These are phyloP conservation scores for Eupithecia vulgata DNA, from an alignment of 2,888 invertebrate species.

Conservation along the genomic window DNA sequence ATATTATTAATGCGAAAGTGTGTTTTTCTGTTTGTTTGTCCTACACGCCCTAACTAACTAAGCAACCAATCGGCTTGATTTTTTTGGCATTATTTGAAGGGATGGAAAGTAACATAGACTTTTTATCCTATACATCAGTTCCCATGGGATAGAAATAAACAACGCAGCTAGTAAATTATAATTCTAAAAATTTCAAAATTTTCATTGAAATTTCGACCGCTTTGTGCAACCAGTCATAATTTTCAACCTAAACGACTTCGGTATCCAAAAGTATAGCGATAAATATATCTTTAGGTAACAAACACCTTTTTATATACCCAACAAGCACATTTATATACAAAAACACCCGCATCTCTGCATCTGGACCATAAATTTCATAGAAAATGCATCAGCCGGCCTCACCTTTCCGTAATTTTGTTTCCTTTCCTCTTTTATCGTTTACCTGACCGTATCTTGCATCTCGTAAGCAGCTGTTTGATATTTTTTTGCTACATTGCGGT, in stretches of 20 bases:
- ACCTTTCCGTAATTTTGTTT: constrained; percentile 38
- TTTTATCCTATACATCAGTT: too few species aligned
- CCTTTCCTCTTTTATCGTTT: constrained; percentile 21
- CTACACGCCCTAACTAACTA: too few species aligned
- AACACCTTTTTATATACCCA: background rate
- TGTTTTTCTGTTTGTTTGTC: too few species aligned
- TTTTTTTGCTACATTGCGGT: constrained; percentile 16
- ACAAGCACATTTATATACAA: constrained; percentile 13
- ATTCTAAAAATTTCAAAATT: background rate
- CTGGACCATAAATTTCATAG: constrained; percentile 35
- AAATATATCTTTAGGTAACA: background rate
- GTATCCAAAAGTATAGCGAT: background rate
- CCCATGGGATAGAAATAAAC: too few species aligned
- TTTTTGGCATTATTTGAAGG: too few species aligned
- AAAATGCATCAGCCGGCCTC: constrained; percentile 37
- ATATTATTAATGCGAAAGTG: too few species aligned
- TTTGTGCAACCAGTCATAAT: background rate
- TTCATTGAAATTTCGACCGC: background rate
- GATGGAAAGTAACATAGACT: too few species aligned
- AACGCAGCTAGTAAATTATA: too few species aligned
- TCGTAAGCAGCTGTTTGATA: constrained; percentile 29
- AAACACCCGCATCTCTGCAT: constrained; percentile 24
- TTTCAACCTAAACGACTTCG: background rate
- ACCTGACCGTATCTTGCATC: constrained; percentile 26
- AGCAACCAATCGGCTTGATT: too few species aligned